Conservation (phyloP, 2,113 vertebrate species). For the Rhabdornis inornatus region DNA sequence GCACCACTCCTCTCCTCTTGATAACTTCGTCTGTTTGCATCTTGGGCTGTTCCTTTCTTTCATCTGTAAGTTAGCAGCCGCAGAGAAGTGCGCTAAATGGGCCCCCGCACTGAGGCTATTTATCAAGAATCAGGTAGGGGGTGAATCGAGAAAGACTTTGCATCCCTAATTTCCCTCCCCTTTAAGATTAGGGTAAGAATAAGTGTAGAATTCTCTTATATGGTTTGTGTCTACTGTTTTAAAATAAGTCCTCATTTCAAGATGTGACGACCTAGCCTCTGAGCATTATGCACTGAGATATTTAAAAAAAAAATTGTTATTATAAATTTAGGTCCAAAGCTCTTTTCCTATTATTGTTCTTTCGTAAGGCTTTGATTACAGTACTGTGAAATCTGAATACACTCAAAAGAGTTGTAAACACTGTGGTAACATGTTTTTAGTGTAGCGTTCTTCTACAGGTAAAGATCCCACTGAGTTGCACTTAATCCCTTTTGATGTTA, state of each 20-base stretch:
- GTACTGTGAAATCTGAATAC: neutral
- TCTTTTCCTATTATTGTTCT: neutral
- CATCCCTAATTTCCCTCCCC: neutral
- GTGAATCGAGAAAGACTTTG: neutral
- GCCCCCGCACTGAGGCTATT: neutral
- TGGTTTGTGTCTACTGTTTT: neutral
- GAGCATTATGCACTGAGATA: neutral
- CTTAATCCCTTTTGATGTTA: neutral
- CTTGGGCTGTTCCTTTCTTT: neutral
- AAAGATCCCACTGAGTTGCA: neutral
- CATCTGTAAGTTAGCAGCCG: neutral
- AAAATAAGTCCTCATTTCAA: neutral
- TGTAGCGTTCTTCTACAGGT: neutral
- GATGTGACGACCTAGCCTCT: neutral
- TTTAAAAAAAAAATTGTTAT: neutral
- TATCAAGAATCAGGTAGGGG: neutral
- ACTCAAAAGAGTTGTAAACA: neutral
- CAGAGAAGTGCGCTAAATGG: neutral
- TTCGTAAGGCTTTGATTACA: neutral
- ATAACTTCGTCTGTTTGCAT: neutral
- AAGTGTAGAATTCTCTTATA: neutral
- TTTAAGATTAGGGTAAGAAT: neutral
- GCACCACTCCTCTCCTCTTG: neutral
- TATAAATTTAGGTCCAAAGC: neutral
- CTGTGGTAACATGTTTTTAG: neutral